phyloP scores from a whole-genome alignment of 2,888 invertebrate species.

The Latrodectus hesperus region DNA sequence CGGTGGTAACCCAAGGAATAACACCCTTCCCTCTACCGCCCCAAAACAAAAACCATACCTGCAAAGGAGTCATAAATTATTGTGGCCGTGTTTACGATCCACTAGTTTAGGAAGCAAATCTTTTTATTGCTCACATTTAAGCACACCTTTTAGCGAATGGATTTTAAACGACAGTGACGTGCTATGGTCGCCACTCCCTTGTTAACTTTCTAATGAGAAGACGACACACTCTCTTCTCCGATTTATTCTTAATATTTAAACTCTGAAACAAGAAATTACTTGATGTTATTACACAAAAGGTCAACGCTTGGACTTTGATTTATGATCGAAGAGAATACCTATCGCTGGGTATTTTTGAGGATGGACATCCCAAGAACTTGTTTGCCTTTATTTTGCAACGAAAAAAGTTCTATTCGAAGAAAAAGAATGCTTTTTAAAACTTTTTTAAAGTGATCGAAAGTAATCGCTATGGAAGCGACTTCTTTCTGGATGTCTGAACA shows the following conservation, averaged over 20 bases:
- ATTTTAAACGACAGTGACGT: conserved; percentile 36
- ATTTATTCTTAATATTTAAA: conserved; percentile 59
- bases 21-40: not conserved
- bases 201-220: conserved; percentile 61
- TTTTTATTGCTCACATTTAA: conserved; percentile 52
- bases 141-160: conserved; percentile 42
- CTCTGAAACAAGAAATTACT: conserved; percentile 23
- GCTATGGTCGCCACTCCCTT: conserved; percentile 40
- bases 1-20: too few species aligned
- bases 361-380: too few species aligned
- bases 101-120: conserved; percentile 61
- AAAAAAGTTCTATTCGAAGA: too few species aligned
- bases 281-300: conserved; percentile 38
- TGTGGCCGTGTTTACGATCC: conserved; percentile 58
- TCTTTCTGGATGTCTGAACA: too few species aligned
- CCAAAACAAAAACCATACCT: not conserved
- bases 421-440: too few species aligned
- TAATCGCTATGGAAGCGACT: too few species aligned
- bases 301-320: conserved; percentile 20
- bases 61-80: conserved; percentile 42
- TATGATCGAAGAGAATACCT: conserved; percentile 14
- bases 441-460: too few species aligned
- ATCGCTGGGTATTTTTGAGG: not conserved
- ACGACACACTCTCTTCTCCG: conserved; percentile 30
- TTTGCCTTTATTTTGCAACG: too few species aligned